Evolutionary conservation across 2,113 vertebrate species (phyloP).

Genomic region (Grantiella picta): DNA sequence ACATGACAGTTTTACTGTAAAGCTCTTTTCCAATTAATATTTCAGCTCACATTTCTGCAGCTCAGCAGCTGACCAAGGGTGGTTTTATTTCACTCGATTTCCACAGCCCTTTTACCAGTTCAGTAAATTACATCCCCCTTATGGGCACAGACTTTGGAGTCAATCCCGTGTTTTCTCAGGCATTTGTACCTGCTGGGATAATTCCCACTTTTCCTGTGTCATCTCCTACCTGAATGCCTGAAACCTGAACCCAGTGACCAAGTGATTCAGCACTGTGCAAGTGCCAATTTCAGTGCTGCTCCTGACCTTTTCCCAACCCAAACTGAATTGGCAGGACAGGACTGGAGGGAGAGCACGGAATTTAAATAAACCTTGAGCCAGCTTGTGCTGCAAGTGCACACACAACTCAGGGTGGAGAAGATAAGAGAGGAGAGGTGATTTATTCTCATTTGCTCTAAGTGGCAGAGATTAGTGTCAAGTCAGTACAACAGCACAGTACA

Average conservation of each 20-base stretch:
- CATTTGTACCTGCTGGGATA: background rate
- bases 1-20: background rate
- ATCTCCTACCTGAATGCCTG: background rate
- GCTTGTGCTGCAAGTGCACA: background rate
- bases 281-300: background rate
- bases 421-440: slow-evolving; percentile 53
- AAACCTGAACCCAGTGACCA: background rate
- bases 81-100: background rate
- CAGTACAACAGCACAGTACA: slow-evolving; percentile 54
- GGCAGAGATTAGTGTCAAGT: slow-evolving; percentile 66
- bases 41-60: background rate
- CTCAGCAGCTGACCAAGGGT: background rate
- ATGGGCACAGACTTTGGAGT: background rate
- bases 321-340: background rate
- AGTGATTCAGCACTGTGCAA: background rate
- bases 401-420: background rate
- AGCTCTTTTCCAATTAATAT: background rate
- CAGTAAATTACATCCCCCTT: background rate
- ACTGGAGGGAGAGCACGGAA: background rate
- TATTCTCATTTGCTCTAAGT: slow-evolving; percentile 64
- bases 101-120: background rate
- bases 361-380: background rate
- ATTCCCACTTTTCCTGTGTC: background rate
- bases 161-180: background rate
- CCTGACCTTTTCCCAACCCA: background rate